Conservation (phyloP, 2,113 vertebrate genomes). For the Osmerus eperlanus region DNA sequence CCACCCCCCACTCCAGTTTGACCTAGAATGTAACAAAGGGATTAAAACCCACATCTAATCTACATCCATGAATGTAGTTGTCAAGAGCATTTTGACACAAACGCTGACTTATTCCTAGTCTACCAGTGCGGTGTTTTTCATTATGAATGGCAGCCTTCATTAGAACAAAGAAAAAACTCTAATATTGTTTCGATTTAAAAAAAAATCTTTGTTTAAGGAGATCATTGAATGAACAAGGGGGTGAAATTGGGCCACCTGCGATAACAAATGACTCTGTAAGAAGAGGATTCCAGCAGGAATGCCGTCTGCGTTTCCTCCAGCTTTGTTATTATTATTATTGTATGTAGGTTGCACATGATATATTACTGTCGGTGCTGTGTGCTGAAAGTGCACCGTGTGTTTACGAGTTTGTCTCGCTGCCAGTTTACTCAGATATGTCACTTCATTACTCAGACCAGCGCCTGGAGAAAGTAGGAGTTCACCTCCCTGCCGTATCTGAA, state of each 20-base stretch:
- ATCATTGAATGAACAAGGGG: conserved; percentile 46
- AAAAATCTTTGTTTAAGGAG: conserved; percentile 47
- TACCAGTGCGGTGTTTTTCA: not conserved
- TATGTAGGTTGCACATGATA: conserved; percentile 35
- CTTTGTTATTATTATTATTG: conserved; percentile 34
- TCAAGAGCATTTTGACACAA: conserved; percentile 21
- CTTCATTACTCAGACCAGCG: conserved; percentile 46
- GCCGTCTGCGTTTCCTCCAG: conserved; percentile 18
- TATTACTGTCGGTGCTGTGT: conserved; percentile 43
- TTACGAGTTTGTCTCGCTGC: conserved; percentile 17
- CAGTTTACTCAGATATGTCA: conserved; percentile 36
- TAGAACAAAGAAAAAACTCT: not conserved
- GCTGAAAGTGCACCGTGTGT: conserved; percentile 33
- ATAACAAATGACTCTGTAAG: conserved; percentile 15
- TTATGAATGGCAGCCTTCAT: not conserved
- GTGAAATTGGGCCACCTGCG: conserved; percentile 54
- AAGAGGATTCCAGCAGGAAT: conserved; percentile 56
- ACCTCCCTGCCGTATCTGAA: no score
- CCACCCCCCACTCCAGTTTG: conserved; percentile 35
- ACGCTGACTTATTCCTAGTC: not conserved
- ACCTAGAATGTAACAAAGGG: conserved; percentile 62
- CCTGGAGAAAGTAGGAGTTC: conserved; percentile 7
- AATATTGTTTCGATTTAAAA: conserved; percentile 19
- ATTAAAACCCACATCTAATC: conserved; percentile 50
- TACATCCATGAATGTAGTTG: conserved; percentile 49